phyloP scores from a whole-genome alignment of 2,797 vertebrate genomes.

The Cyprinella venusta region DNA sequence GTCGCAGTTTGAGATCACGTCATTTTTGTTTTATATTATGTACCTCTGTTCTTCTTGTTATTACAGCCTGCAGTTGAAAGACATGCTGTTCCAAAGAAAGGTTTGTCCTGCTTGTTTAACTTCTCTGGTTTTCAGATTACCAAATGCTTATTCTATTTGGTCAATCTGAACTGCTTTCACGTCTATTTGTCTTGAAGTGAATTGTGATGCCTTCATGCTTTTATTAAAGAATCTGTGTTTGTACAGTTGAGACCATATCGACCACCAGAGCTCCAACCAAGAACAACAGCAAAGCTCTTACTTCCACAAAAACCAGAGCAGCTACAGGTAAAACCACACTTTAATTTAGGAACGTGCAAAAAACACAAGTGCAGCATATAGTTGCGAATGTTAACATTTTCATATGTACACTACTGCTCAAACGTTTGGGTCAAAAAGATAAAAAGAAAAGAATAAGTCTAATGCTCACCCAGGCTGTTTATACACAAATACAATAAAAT shows the following conservation, averaged over 20 bases:
- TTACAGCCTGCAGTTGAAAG: constrained; percentile 43
- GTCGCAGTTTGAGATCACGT: not conserved
- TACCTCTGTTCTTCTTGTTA: not conserved
- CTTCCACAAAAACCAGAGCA: constrained; percentile 36
- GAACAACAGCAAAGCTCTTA: constrained; percentile 6
- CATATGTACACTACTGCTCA: not conserved
- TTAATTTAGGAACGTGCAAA: not conserved
- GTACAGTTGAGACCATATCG: constrained; percentile 40
- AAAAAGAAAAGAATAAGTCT: not conserved
- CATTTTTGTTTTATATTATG: not conserved
- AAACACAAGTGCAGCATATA: not conserved
- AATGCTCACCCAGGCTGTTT: not conserved
- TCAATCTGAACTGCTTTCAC: not conserved
- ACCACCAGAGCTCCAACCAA: constrained; percentile 52
- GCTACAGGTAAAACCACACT: constrained; percentile 63
- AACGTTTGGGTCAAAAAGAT: not conserved
- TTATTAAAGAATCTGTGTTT: not conserved
- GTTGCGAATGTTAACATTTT: not conserved
- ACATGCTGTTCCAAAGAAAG: constrained; percentile 55
- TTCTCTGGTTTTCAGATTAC: not conserved
- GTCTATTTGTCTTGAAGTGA: not conserved
- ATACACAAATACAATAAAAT: not conserved
- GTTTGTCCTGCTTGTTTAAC: constrained; percentile 37
- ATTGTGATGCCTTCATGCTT: not conserved
- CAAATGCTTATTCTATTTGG: not conserved